phyloP scores from a whole-genome alignment of 2,888 invertebrate species.

The Agrilus cyanescens region DNA sequence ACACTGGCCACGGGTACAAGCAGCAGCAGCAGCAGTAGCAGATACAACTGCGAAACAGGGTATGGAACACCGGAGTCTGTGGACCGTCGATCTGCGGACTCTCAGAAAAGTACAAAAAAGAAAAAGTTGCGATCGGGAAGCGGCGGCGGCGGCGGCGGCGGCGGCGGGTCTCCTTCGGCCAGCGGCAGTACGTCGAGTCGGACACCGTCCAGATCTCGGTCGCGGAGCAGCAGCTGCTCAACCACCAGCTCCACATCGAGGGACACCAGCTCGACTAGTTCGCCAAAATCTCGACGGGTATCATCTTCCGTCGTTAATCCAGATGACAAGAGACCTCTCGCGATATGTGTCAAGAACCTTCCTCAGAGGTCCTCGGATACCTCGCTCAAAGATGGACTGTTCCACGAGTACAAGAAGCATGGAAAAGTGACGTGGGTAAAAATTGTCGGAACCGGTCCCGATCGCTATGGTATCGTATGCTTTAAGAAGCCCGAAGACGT shows the following conservation, averaged over 20 bases:
- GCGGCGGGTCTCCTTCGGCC: conserved; percentile 42
- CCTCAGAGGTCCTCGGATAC: conserved; percentile 85
- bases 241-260: conserved; percentile 52
- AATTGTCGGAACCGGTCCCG: conserved; percentile 81
- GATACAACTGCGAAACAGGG: conserved; percentile 35
- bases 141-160: too few relatives aligned
- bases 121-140: conserved; percentile 40
- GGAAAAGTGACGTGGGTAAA: conserved; percentile 56
- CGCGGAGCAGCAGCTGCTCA: conserved; percentile 43
- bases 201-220: conserved; percentile 40
- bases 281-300: conserved; percentile 42
- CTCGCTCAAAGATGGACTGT: conserved; percentile 92
- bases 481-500: conserved; percentile 97
- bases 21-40: conserved; percentile 42
- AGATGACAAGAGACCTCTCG: conserved; percentile 67
- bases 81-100: conserved; percentile 20
- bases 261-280: conserved; percentile 45
- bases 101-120: conserved; percentile 27
- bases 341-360: conserved; percentile 83
- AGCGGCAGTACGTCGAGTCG: conserved; percentile 43
- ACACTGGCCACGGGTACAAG: conserved; percentile 39
- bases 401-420: conserved; percentile 98
- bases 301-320: conserved; percentile 34
- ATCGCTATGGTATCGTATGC: conserved; percentile 87
- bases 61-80: conserved; percentile 28